Evolutionary conservation across 2,113 vertebrate species (phyloP).

Genomic region (human (Homo sapiens)): DNA sequence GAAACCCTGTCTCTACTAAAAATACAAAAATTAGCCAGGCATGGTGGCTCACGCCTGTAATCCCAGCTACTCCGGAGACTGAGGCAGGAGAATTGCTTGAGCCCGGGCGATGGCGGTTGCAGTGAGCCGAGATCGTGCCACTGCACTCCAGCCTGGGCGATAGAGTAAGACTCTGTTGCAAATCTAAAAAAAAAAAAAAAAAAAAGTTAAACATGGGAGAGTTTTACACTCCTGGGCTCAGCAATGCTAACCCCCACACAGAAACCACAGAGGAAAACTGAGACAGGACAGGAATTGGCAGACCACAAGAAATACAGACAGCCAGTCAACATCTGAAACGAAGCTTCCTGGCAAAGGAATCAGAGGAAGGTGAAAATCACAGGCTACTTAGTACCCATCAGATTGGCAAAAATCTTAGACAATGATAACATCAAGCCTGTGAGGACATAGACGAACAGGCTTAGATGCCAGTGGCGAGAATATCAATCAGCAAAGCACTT

Average conservation of each 20-base stretch:
- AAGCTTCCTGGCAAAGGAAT: not conserved
- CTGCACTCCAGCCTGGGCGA: too few species aligned
- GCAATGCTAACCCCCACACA: not conserved
- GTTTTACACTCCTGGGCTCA: accelerated
- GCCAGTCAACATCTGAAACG: accelerated
- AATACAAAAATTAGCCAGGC: too few species aligned
- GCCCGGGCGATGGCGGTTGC: too few species aligned
- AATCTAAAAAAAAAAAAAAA: too few species aligned
- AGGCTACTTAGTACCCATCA: accelerated
- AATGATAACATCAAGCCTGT: accelerated
- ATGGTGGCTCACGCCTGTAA: too few species aligned
- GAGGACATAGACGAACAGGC: not conserved
- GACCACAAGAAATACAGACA: not conserved
- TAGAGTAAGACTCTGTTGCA: too few species aligned
- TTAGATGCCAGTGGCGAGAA: not conserved
- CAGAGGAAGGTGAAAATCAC: accelerated
- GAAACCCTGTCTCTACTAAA: too few species aligned
- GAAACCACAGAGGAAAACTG: not conserved
- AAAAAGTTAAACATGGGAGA: accelerated
- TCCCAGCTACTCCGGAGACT: too few species aligned
- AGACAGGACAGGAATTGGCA: accelerated
- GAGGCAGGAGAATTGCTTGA: too few species aligned
- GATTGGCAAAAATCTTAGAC: not conserved
- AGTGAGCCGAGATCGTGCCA: accelerated
- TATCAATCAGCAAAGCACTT: accelerated